Evolutionary conservation across 2,113 vertebrate genomes (phyloP).

Genomic region (Callospermophilus lateralis): DNA sequence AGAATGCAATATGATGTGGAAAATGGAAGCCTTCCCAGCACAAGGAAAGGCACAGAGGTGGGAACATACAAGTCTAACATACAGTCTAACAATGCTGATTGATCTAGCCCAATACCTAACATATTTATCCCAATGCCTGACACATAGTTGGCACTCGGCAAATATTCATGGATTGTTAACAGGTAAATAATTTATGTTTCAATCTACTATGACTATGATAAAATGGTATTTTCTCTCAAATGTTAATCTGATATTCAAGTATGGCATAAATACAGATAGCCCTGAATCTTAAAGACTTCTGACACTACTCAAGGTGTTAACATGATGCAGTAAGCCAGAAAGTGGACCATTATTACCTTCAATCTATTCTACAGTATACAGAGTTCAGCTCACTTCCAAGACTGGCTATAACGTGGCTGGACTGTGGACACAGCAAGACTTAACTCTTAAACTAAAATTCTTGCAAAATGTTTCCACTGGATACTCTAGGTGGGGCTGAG

Average conservation of each 20-base stretch:
- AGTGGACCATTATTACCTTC: not conserved
- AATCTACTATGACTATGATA: too few species aligned
- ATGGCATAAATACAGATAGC: not conserved
- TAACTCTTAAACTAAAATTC: not conserved
- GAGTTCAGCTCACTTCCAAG: not conserved
- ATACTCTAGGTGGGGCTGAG: not conserved
- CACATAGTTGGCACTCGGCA: not conserved
- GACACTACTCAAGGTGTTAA: not conserved
- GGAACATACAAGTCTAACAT: not conserved
- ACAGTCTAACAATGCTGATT: too few species aligned
- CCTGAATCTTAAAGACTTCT: not conserved
- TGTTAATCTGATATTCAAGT: too few species aligned
- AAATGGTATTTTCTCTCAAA: too few species aligned
- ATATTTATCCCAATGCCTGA: not conserved
- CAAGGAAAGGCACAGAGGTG: not conserved
- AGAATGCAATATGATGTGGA: not conserved
- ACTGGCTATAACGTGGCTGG: not conserved
- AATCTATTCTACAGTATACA: not conserved
- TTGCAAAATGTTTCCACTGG: not conserved
- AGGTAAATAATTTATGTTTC: not conserved
- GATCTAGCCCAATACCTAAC: not conserved
- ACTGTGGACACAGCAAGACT: not conserved
- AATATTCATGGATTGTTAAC: not conserved
- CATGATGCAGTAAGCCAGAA: not conserved
- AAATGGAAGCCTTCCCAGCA: not conserved